Evolutionary conservation across 2,113 vertebrate species (phyloP), one percentile per base, ranked within the genome.

Genomic region (Ctenomys sociabilis): DNA sequence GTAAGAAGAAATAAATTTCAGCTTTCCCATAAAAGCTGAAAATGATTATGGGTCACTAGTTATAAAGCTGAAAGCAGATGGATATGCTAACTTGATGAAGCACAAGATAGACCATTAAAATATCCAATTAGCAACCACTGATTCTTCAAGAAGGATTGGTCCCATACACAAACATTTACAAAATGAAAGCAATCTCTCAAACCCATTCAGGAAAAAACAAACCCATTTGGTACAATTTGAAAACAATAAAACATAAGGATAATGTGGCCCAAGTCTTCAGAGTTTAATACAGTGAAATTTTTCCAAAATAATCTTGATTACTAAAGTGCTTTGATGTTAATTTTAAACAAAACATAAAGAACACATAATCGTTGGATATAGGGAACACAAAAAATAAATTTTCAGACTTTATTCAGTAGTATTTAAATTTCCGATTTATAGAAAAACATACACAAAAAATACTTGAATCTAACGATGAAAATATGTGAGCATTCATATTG

Each of bases 11-110:
- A n/a, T n/a, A n/a, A n/a, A n/a, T n/a, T n/a, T n/a, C n/a, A n/a
- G n/a, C n/a, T n/a, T n/a, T n/a, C n/a, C n/a, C n/a, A n/a, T n/a
- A n/a, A n/a, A 94, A 90, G 43, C 37, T 52, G 35, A 90, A 94
- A 88, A 77, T 90, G 49, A 16, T 57, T 80, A 64, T 26, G 32
- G 12, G 40, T n/a, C 78, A 45, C n/a, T 26, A 4, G 12, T 49
- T 84, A 95, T 80, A 63, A 85, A 75, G 22, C 59, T 90, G 92
- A 35, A 73, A 77, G 80, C n/a, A 85, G 40, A 78, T 92, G 43
- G 59, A 59, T 21, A 10, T 21, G 28, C 30, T 52, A 30, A 82
- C 63, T 78, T 84, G 7, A 66, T 83, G 66, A 73, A 52, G 1
- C 49, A 87, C 88, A 70, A 89, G 45, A 52, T 87, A 63, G 80